Evolutionary conservation across 2,888 invertebrate genomes (phyloP), one percentile per base, ranked within the genome.

Genomic region (Lochmaea capreae): DNA sequence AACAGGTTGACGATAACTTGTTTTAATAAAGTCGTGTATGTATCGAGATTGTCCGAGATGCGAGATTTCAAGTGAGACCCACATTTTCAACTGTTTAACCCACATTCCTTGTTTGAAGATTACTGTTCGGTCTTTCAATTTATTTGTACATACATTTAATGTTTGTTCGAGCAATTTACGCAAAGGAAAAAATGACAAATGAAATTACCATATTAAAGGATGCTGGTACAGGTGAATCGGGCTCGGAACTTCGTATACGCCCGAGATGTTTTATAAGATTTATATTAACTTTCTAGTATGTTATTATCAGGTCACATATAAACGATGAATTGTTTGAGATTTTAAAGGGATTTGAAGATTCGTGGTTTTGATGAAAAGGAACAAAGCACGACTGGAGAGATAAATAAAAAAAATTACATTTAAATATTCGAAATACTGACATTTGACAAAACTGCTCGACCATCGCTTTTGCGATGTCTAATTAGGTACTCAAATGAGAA

Each of bases 21-120:
- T 46, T 54, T 67, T 39, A 43, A 58, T 67, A 58, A 18, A 14
- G 67, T 46, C 57, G 58, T 57, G 43, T 33, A 67, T 58, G n/a
- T 52, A 39, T 67, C 57, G 18, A 42, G 70, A 54, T 39, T 22
- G 70, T 57, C 70, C 52, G 49, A 33, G 52, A 69, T 63, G 46
- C n/a, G 42, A 54, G 61, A 54, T 63, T 62, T 71, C 49, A 49
- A 49, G 49, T 43, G 61, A 75, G 75, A 70, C 71, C 77, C 73
- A 77, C 75, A 72, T 77, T 71, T 75, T 75, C 71, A 77, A 73
- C 73, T 77, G 61, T 71, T 71, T 77, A 77, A 77, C 77, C 77
- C 71, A 77, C 73, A 77, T 77, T 77, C 73, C 14, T 57, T 67
- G 63, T 62, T 77, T 59, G 61, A 65, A 67, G 67, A 74, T 74